These are phyloP conservation scores for Wasmannia auropunctata DNA, from an alignment of 1,140 invertebrate genomes.

Conservation along the genomic window DNA sequence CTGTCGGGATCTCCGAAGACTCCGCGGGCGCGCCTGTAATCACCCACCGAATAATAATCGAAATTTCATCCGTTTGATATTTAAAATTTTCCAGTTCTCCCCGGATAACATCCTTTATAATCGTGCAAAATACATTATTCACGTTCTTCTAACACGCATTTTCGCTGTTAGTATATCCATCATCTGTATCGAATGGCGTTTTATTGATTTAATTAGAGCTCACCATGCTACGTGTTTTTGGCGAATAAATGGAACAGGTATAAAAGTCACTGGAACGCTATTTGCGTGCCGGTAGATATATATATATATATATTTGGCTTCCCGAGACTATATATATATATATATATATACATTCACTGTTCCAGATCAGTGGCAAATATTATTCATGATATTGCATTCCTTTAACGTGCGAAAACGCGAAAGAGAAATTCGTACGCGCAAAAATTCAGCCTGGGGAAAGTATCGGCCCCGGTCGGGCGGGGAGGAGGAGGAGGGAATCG, in stretches of 20 bases:
- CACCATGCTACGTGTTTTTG: background rate
- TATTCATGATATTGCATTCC: slow-evolving; percentile 51
- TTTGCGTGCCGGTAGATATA: slow-evolving; percentile 1
- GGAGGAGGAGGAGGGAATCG: background rate
- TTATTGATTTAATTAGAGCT: slow-evolving; percentile 27
- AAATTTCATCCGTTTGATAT: background rate
- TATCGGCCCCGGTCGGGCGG: background rate
- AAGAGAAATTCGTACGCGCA: background rate
- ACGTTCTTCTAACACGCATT: background rate
- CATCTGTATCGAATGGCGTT: background rate
- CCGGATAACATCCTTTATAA: background rate
- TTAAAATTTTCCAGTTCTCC: background rate
- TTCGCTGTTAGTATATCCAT: background rate
- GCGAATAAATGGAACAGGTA: background rate
- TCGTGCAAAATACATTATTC: background rate
- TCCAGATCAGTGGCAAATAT: slow-evolving; percentile 12
- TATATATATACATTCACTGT: slow-evolving; percentile 3
- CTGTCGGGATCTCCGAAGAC: background rate
- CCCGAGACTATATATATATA: background rate
- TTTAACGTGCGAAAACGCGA: slow-evolving; percentile 24
- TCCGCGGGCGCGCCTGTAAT: slow-evolving; percentile 1
- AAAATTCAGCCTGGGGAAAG: background rate
- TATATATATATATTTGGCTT: background rate
- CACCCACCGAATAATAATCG: background rate
- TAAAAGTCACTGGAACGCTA: slow-evolving; percentile 23